phyloP scores from a whole-genome alignment of 2,797 vertebrate species.

The Anabacerthia variegaticeps region DNA sequence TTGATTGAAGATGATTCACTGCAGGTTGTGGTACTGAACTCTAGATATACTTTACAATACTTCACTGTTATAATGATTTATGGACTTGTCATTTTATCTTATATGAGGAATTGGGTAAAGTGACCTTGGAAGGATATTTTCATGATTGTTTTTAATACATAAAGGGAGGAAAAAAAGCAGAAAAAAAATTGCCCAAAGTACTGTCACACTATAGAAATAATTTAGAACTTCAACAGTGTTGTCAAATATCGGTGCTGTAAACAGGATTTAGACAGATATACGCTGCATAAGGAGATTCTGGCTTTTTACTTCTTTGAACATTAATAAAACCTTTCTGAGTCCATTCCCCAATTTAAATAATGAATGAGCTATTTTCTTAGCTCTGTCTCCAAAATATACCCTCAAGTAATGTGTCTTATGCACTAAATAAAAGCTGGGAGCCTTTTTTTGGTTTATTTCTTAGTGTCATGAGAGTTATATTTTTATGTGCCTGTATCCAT shows the following conservation, averaged over 20 bases:
- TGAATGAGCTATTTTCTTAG: slow-evolving; percentile 40
- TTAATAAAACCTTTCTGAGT: slow-evolving; percentile 38
- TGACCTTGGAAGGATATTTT: slow-evolving; percentile 43
- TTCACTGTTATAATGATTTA: slow-evolving; percentile 37
- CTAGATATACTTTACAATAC: slow-evolving; percentile 10
- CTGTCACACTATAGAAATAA: background rate
- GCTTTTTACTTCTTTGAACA: slow-evolving; percentile 25
- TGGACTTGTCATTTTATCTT: slow-evolving; percentile 37
- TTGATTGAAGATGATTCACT: slow-evolving; percentile 46
- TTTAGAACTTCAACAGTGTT: slow-evolving; percentile 26
- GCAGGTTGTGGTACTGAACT: background rate
- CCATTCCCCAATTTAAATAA: slow-evolving; percentile 54
- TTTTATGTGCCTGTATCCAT: background rate
- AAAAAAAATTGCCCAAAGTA: background rate
- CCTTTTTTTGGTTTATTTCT: background rate
- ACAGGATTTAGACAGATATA: slow-evolving; percentile 31
- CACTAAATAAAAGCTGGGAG: background rate
- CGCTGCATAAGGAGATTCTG: background rate
- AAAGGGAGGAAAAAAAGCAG: background rate
- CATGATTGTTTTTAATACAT: slow-evolving; percentile 32
- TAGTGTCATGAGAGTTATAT: background rate
- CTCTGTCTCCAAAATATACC: background rate
- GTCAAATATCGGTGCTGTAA: slow-evolving; percentile 23
- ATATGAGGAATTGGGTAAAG: slow-evolving; percentile 8
- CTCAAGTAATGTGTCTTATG: background rate